Percentiles rank a stretch among this genome's conserved stretches.
These are phyloP conservation scores for Centrocercus urophasianus DNA, from an alignment of 2,113 vertebrate species.

Conservation along the genomic window DNA sequence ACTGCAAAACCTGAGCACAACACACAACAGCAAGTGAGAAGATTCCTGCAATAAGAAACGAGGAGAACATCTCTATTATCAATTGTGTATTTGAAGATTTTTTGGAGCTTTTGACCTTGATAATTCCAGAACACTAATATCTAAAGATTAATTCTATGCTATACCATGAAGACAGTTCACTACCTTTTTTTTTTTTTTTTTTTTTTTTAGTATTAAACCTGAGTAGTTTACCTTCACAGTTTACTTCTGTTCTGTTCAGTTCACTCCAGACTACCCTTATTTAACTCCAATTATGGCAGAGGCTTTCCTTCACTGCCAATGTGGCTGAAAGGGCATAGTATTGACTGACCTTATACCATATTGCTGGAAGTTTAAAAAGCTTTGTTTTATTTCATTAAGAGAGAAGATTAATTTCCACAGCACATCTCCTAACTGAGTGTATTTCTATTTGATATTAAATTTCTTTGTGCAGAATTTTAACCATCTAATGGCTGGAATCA, in stretches of 20 bases:
- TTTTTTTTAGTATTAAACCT: not conserved
- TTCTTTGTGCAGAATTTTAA: not conserved
- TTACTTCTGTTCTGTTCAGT: not conserved
- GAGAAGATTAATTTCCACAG: not conserved
- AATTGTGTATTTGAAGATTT: accelerated
- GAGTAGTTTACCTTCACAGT: not conserved
- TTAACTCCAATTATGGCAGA: not conserved
- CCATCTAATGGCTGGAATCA: not conserved
- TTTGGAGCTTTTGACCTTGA: not conserved
- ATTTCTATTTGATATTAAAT: not conserved
- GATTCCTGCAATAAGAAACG: not conserved
- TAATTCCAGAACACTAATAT: not conserved
- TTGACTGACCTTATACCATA: not conserved
- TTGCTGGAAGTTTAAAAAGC: not conserved
- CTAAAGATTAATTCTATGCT: not conserved
- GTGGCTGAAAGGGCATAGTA: not conserved
- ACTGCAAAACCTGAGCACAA: not conserved
- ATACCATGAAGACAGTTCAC: not conserved
- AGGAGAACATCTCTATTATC: not conserved
- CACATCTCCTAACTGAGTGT: not conserved
- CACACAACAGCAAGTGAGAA: not conserved
- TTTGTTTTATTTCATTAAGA: not conserved
- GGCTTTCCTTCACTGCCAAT: not conserved
- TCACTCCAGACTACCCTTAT: not conserved
- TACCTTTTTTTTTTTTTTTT: not conserved